Conservation (phyloP, 1,140 invertebrate genomes). For the Berghia stephanieae region DNA sequence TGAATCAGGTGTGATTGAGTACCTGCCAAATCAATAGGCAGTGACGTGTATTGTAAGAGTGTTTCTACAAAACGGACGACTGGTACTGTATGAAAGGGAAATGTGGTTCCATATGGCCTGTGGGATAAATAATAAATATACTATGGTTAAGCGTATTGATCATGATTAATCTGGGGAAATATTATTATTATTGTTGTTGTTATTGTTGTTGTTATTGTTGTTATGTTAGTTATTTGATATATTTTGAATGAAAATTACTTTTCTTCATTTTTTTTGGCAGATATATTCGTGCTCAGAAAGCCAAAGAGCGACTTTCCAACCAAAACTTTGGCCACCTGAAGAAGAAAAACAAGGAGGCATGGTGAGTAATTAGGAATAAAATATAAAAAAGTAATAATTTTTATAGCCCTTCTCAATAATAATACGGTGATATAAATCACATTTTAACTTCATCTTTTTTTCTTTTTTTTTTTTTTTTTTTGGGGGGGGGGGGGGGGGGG, state of each 20-base stretch:
- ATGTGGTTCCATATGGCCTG: not conserved
- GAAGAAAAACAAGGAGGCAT: conserved; percentile 76
- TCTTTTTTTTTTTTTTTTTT: not conserved
- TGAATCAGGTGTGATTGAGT: too few relatives aligned
- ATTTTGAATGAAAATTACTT: not conserved
- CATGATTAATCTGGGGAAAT: not conserved
- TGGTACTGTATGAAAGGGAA: not conserved
- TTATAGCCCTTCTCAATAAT: not conserved
- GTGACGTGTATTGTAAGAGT: too few relatives aligned
- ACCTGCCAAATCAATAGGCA: too few relatives aligned
- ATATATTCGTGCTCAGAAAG: conserved; percentile 75
- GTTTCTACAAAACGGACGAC: too few relatives aligned
- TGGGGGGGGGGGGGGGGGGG: not conserved
- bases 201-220: not conserved
- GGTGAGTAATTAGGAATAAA: conserved; percentile 59
- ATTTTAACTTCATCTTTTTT: not conserved
- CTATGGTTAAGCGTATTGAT: not conserved
- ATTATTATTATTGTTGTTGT: not conserved
- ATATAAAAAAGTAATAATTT: not conserved
- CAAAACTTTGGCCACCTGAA: conserved; percentile 79
- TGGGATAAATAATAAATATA: not conserved
- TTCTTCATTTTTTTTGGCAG: conserved; percentile 40
- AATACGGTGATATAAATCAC: not conserved
- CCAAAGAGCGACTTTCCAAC: conserved; percentile 78
- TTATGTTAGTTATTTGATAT: not conserved